Evolutionary conservation across 2,888 invertebrate species (phyloP).

Genomic region (Tipula vernalis): DNA sequence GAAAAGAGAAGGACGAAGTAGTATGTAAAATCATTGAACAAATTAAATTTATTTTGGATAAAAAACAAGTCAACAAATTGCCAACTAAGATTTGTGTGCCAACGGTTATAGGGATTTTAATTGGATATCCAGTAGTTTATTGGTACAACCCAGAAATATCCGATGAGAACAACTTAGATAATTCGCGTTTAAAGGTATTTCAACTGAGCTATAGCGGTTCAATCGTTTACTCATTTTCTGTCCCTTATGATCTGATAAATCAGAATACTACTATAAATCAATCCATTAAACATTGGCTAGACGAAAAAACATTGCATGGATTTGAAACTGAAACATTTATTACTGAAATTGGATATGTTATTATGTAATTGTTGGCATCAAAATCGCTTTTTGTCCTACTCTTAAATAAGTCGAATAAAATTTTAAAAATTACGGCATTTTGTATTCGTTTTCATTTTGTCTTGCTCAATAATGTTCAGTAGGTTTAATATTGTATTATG

Average conservation of each 20-base stretch:
- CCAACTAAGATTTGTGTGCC: background rate
- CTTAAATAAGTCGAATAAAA: no score
- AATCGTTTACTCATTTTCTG: background rate
- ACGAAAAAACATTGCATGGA: background rate
- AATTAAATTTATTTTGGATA: background rate
- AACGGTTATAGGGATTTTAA: background rate
- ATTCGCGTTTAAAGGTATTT: background rate
- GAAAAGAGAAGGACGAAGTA: background rate
- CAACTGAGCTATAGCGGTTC: background rate
- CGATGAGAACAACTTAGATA: background rate
- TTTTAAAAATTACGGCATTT: no score
- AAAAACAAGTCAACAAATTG: background rate
- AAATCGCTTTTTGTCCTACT: no score
- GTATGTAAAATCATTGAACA: background rate
- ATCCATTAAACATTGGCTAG: background rate
- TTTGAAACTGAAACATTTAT: background rate
- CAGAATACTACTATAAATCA: background rate
- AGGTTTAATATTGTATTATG: no score
- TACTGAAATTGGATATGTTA: background rate
- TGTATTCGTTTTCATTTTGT: no score
- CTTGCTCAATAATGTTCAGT: no score
- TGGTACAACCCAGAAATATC: background rate
- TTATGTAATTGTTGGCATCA: background rate
- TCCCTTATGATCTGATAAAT: background rate
- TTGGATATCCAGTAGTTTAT: background rate